Evolutionary conservation across 2,797 vertebrate genomes (phyloP).

Genomic region (Bothrops alternatus): DNA sequence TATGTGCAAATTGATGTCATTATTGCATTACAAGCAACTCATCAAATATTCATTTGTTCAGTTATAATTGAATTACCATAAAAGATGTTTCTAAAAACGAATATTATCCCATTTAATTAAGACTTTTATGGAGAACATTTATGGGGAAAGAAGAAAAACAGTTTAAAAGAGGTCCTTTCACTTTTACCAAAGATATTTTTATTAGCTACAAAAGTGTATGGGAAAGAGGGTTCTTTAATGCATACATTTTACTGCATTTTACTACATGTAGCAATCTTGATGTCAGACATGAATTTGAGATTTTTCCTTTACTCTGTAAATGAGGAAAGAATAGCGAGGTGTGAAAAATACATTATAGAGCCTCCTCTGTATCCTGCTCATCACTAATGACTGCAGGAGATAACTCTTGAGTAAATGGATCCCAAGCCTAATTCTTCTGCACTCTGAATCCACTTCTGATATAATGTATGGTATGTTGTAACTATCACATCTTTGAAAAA

Average conservation of each 20-base stretch:
- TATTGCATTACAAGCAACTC: conserved; percentile 20
- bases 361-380: neutral
- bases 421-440: neutral
- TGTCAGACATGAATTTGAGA: neutral
- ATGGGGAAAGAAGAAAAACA: neutral
- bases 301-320: neutral
- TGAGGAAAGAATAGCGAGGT: neutral
- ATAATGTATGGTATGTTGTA: neutral
- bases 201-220: neutral
- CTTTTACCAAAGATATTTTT: neutral
- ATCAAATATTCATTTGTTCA: conserved; percentile 38
- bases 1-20: conserved; percentile 7
- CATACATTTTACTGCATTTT: neutral
- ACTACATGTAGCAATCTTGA: neutral
- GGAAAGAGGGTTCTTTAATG: neutral
- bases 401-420: neutral
- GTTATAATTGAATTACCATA: conserved; percentile 25
- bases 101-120: conserved; percentile 24
- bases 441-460: neutral
- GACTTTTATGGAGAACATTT: conserved; percentile 8
- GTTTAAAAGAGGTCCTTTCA: neutral
- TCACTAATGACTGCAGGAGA: neutral
- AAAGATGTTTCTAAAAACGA: conserved; percentile 23
- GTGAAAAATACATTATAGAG: neutral
- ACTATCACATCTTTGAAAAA: neutral